phyloP scores from a whole-genome alignment of 2,113 vertebrate genomes.

The human region DNA sequence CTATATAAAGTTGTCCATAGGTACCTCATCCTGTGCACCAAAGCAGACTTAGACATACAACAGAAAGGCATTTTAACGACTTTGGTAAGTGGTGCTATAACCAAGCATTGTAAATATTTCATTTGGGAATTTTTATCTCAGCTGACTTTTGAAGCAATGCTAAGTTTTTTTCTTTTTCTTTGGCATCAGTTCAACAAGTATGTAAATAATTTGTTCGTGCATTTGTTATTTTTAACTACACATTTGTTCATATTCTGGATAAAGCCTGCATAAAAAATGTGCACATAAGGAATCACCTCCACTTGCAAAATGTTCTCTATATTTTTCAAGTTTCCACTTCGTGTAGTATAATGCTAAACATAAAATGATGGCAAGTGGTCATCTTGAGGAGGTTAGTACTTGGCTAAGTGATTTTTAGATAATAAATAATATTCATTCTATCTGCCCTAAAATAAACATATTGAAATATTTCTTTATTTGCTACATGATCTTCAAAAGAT shows the following conservation, averaged over 20 bases:
- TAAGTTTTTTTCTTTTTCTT: slow-evolving; percentile 14
- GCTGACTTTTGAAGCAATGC: slow-evolving; percentile 54
- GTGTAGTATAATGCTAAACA: neutral
- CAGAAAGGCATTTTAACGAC: slow-evolving; percentile 72
- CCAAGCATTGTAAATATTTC: slow-evolving; percentile 70
- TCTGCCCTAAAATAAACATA: neutral
- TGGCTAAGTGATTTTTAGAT: neutral
- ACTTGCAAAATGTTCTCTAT: neutral
- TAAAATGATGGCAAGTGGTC: neutral
- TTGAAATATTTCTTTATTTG: neutral
- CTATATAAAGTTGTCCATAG: slow-evolving; percentile 32
- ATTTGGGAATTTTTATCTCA: slow-evolving; percentile 71
- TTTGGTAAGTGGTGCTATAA: slow-evolving; percentile 67
- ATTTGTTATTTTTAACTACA: neutral
- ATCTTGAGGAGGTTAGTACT: neutral
- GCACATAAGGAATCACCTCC: neutral
- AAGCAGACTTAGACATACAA: slow-evolving; percentile 64
- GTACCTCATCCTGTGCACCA: neutral
- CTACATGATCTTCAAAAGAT: neutral
- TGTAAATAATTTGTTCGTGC: neutral
- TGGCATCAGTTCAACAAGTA: neutral
- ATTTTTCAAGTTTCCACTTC: neutral
- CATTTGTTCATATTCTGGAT: neutral
- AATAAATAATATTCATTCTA: neutral
- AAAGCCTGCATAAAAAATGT: neutral